Percentiles rank a stretch among this genome's conserved stretches.
phyloP scores from a whole-genome alignment of 2,888 invertebrate genomes.

The Marronus borbonicus region DNA sequence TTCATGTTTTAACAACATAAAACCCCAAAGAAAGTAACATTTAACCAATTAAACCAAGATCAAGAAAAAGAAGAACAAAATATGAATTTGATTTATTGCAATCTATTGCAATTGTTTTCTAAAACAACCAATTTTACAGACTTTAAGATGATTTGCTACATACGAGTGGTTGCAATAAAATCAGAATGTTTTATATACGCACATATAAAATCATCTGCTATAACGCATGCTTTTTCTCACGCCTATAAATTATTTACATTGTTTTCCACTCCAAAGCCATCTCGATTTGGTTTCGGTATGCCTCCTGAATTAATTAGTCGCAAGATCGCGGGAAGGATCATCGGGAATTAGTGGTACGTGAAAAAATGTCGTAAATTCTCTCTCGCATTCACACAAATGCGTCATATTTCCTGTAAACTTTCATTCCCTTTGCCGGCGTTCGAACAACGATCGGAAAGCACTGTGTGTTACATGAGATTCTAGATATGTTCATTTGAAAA shows the following conservation, averaged over 20 bases:
- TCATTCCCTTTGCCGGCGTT: conserved; percentile 33
- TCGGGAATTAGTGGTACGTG: conserved; percentile 30
- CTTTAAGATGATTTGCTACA: no score
- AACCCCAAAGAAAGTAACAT: no score
- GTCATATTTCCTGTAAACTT: conserved; percentile 40
- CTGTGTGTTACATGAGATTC: conserved; percentile 5
- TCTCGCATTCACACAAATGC: conserved; percentile 32
- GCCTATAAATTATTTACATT: conserved; percentile 12
- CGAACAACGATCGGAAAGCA: conserved; percentile 10
- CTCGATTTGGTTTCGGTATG: conserved; percentile 28
- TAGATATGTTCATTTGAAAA: conserved; percentile 6
- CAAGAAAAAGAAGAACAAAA: no score
- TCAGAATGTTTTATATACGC: no score
- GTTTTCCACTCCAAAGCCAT: conserved; percentile 12
- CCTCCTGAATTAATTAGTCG: conserved; percentile 8
- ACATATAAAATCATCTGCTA: no score
- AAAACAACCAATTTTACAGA: no score
- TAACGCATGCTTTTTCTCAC: neutral
- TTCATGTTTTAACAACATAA: no score
- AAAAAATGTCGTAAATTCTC: conserved; percentile 37
- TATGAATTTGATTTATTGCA: no score
- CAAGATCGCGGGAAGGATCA: conserved; percentile 18
- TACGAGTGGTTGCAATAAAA: no score
- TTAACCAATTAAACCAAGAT: no score
- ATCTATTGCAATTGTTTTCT: no score